phyloP scores from a whole-genome alignment of 2,113 vertebrate species.

The Nyctibius bracteatus region DNA sequence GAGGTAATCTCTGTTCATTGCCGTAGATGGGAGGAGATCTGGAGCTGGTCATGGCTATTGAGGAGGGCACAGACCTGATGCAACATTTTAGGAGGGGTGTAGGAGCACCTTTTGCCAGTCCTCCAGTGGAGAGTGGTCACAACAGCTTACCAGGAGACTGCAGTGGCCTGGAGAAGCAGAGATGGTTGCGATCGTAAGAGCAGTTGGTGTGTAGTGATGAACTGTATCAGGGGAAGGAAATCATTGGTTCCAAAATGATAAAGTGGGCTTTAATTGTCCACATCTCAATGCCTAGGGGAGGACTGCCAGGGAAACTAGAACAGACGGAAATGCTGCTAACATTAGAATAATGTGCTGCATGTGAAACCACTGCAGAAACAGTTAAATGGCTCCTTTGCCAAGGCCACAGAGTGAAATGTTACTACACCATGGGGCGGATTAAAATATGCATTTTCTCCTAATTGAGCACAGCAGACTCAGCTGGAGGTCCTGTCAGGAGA shows the following conservation, averaged over 20 bases:
- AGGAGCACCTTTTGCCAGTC: not conserved
- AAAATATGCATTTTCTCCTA: constrained; percentile 81
- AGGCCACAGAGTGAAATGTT: constrained; percentile 75
- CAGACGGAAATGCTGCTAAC: constrained; percentile 59
- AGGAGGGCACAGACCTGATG: not conserved
- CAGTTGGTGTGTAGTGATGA: not conserved
- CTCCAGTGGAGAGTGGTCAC: not conserved
- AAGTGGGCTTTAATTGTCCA: constrained; percentile 71
- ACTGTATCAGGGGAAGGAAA: constrained; percentile 19
- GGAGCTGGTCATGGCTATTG: not conserved
- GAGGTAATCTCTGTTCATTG: not conserved
- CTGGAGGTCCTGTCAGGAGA: constrained; percentile 75
- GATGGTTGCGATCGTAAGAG: not conserved
- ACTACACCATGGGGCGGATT: constrained; percentile 76
- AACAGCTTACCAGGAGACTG: not conserved
- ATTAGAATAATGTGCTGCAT: constrained; percentile 50
- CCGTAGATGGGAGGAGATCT: not conserved
- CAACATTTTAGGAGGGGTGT: not conserved
- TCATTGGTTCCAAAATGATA: constrained; percentile 57
- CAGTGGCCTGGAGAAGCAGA: not conserved
- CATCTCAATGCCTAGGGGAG: constrained; percentile 60
- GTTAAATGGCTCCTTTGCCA: constrained; percentile 77
- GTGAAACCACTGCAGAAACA: constrained; percentile 62
- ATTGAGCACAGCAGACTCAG: constrained; percentile 79
- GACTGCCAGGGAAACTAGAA: constrained; percentile 51